These are phyloP conservation scores for Helostoma temminkii DNA, from an alignment of 2,797 vertebrate genomes.

Conservation along the genomic window DNA sequence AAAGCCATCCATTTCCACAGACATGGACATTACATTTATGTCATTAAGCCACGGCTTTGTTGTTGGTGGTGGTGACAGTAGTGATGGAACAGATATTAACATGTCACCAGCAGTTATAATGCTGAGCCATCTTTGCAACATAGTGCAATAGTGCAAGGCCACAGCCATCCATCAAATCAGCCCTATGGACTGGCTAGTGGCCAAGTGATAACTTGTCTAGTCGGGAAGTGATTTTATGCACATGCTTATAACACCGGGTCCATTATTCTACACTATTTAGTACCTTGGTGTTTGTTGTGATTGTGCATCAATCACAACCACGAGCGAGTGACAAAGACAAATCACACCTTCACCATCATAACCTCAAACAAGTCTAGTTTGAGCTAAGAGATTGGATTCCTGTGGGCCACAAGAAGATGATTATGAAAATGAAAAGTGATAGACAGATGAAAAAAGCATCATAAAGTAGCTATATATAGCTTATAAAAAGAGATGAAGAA, in stretches of 20 bases:
- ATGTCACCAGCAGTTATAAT: conserved; percentile 45
- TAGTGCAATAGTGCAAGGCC: conserved; percentile 21
- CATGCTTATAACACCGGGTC: background rate
- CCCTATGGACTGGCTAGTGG: conserved; percentile 1
- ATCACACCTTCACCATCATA: background rate
- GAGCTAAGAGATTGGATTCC: no score
- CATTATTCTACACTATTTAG: no score
- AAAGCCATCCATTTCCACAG: conserved; percentile 66
- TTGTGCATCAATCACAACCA: background rate
- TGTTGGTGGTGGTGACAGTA: conserved; percentile 43
- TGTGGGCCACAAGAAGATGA: background rate
- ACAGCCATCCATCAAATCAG: conserved; percentile 44
- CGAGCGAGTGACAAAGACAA: background rate
- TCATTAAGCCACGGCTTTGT: conserved; percentile 61
- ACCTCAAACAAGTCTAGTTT: no score
- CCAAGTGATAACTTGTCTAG: conserved; percentile 41
- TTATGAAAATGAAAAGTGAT: background rate
- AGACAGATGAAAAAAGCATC: background rate
- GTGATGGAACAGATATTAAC: conserved; percentile 47
- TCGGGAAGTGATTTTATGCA: conserved; percentile 20
- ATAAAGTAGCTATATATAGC: background rate
- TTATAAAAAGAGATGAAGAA: conserved; percentile 8
- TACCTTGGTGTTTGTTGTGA: conserved; percentile 3
- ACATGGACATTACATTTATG: conserved; percentile 71
- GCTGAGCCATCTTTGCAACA: conserved; percentile 42